Percentiles rank a stretch among this genome's conserved stretches.
Evolutionary conservation across 2,888 invertebrate genomes (phyloP).

Genomic region (Rhamphomyia laevipes): DNA sequence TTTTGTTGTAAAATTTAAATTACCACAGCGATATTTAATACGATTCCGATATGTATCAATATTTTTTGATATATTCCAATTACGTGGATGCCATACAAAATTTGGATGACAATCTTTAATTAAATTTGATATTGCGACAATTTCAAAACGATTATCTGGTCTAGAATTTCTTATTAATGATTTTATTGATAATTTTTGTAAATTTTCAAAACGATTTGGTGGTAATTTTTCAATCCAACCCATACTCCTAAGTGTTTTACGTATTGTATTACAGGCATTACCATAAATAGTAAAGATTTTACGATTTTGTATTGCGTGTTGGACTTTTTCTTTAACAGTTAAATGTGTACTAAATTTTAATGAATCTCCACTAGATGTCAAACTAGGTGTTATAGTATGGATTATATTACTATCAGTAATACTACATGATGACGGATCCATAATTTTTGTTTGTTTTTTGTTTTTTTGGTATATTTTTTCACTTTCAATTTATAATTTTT

Average conservation of each 20-base stretch:
- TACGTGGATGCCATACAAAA: constrained; percentile 56
- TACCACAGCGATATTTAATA: constrained; percentile 20
- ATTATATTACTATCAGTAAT: too few species aligned
- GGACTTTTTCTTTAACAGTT: background rate
- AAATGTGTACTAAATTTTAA: too few species aligned
- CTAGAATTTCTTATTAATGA: constrained; percentile 25
- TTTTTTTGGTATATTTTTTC: too few species aligned
- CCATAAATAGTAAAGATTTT: constrained; percentile 33
- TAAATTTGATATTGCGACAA: constrained; percentile 46
- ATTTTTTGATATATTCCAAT: background rate
- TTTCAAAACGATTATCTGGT: constrained; percentile 31
- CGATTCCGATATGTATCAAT: constrained; percentile 23
- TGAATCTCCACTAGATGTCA: too few species aligned
- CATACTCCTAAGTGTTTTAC: constrained; percentile 44
- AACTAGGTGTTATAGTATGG: too few species aligned
- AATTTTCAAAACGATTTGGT: constrained; percentile 22
- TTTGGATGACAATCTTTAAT: constrained; percentile 51
- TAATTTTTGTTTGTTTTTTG: too few species aligned
- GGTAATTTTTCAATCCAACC: constrained; percentile 66
- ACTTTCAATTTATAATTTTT: too few species aligned
- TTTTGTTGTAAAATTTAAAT: constrained; percentile 40
- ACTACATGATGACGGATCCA: too few species aligned
- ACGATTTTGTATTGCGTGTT: constrained; percentile 4
- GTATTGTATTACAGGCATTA: constrained; percentile 23
- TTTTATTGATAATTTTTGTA: constrained; percentile 28